Conservation (phyloP, 2,113 vertebrate species). For the Tyto alba region DNA sequence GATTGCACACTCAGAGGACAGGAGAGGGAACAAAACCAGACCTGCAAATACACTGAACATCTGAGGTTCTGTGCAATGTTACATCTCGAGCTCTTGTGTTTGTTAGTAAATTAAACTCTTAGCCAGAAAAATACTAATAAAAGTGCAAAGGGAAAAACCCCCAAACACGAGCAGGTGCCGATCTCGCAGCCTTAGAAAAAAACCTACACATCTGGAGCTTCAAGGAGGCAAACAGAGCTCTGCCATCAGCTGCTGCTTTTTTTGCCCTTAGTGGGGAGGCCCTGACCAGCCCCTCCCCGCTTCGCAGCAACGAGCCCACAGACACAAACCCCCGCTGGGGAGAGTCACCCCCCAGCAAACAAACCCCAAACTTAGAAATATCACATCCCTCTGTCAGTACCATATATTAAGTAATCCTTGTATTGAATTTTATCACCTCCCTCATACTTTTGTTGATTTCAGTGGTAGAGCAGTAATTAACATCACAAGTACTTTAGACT, state of each 20-base stretch:
- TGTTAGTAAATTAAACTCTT: neutral
- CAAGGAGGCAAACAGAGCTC: neutral
- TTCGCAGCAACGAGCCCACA: neutral
- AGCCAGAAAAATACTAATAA: neutral
- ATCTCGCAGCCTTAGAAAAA: neutral
- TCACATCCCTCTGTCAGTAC: neutral
- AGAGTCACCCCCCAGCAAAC: neutral
- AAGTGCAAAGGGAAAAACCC: neutral
- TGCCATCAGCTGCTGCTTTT: neutral
- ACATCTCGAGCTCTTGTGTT: neutral
- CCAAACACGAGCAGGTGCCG: neutral
- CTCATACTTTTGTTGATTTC: neutral
- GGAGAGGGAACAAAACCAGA: neutral
- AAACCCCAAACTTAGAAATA: neutral
- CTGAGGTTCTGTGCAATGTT: neutral
- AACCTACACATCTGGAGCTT: neutral
- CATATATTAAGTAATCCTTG: neutral
- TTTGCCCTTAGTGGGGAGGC: neutral
- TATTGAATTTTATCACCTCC: neutral
- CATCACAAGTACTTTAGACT: neutral
- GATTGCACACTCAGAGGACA: neutral
- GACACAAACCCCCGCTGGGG: fast-evolving
- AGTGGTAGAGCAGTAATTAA: neutral
- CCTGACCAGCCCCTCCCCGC: too few species aligned
- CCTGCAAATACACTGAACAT: neutral